Evolutionary conservation across 2,888 invertebrate genomes (phyloP), one percentile per base, ranked within the genome.

Genomic region (Drosophila borealis): DNA sequence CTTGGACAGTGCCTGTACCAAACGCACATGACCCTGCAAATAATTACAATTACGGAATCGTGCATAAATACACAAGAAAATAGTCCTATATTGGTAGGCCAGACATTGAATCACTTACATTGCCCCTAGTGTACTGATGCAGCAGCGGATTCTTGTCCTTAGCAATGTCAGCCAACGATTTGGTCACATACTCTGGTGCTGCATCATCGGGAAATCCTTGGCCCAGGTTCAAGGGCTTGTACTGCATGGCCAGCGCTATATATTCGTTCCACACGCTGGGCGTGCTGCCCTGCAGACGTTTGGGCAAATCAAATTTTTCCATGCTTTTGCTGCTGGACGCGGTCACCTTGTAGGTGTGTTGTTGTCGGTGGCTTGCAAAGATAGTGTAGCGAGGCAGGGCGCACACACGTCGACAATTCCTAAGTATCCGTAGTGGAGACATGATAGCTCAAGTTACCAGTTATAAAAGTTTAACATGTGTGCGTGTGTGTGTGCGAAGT

Each of bases 201-300:
- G 96, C 95, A 93, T 96, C 98, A 93, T 99, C 98, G 0, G 98
- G 98, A 92, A 98, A 98, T 0, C 99, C 99, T 93, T 98, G 98
- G 0, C 99, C 99, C 21, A 99, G 94, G 93, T 99, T 98, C 37
- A 98, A 93, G 0, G 98, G 98, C 83, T 98, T 97, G 90, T 97
- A 94, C 74, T 98, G 95, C 49, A 95, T 91, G 1, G 97, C 96
- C 57, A 99, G 91, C 74, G 96, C 95, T 67, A 96, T 97, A 91
- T 98, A 98, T 92, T 98, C 98, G 51, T 97, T 97, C 98, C 92
- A 92, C 41, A 92, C 92, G 74, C 92, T 92, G 44, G 92, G 90
- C 6, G 89, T 84, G 66, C 91, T 92, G 51, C 92, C 93, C 70
- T 92, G 91, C 51, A 91, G 78, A 17, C 93, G 85, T 55, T 91